Conservation (phyloP, 92 coral and sea anemone species). For the Desmophyllum pertusum region DNA sequence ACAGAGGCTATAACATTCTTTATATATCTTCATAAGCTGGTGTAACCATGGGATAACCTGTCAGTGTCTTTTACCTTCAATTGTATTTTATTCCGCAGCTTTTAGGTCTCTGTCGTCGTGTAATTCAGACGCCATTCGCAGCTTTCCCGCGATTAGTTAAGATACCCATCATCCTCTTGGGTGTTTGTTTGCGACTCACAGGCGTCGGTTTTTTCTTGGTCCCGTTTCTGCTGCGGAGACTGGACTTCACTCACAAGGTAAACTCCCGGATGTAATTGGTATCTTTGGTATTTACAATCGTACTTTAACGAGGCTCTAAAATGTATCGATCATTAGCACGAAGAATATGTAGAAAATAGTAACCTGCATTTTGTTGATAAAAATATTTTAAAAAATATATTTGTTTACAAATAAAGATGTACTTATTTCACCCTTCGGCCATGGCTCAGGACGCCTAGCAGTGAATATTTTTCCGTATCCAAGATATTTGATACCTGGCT, state of each 20-base stretch:
- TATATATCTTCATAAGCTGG: background rate
- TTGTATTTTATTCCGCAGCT: slow-evolving; percentile 29
- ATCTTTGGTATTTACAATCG: background rate
- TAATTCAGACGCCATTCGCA: slow-evolving; percentile 26
- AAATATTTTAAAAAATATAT: background rate
- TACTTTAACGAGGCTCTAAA: background rate
- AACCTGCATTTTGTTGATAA: background rate
- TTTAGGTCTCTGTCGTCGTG: slow-evolving; percentile 35
- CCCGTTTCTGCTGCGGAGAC: slow-evolving; percentile 30
- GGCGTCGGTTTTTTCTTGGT: slow-evolving; percentile 40
- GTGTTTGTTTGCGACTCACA: slow-evolving; percentile 37
- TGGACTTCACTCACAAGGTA: slow-evolving; percentile 44
- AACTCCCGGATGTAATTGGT: background rate
- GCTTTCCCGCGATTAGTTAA: slow-evolving; percentile 5
- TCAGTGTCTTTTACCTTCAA: background rate
- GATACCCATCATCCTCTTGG: slow-evolving; percentile 34
- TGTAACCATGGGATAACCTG: background rate
- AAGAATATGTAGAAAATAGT: background rate
- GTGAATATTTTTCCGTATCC: background rate
- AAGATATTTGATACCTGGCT: too few species aligned
- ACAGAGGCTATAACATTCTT: too few species aligned
- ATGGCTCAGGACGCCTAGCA: background rate
- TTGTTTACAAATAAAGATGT: background rate
- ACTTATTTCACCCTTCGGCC: background rate
- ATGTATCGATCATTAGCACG: background rate